Conservation (phyloP, 2,888 invertebrate species). For the Parnassius mnemosyne region DNA sequence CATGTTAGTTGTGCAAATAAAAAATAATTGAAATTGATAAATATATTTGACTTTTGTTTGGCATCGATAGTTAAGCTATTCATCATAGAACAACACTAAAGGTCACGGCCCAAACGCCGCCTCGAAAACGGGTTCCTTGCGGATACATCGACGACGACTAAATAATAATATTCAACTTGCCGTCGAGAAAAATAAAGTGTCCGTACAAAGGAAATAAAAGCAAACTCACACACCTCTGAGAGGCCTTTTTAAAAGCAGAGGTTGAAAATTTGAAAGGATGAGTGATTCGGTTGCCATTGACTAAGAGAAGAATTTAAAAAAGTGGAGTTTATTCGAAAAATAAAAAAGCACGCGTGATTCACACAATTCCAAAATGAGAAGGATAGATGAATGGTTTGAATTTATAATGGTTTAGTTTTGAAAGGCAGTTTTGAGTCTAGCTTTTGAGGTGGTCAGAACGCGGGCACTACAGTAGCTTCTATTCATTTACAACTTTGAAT, state of each 20-base stretch:
- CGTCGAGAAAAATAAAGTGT: constrained; percentile 52
- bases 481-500: constrained; percentile 21
- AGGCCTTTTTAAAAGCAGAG: constrained; percentile 37
- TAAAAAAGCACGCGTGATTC: constrained; percentile 41
- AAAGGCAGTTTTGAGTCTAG: constrained; percentile 32
- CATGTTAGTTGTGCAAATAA: too few relatives aligned
- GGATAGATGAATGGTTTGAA: constrained; percentile 48
- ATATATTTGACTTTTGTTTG: constrained; percentile 23
- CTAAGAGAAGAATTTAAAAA: constrained; percentile 37
- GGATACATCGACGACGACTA: constrained; percentile 56
- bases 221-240: constrained; percentile 43
- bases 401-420: constrained; percentile 37
- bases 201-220: constrained; percentile 49
- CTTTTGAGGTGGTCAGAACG: constrained; percentile 32
- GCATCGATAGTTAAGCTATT: constrained; percentile 38
- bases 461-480: constrained; percentile 22
- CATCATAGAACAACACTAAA: constrained; percentile 49
- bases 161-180: constrained; percentile 62
- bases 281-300: constrained; percentile 39
- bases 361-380: constrained; percentile 50
- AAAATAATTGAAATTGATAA: too few relatives aligned
- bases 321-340: constrained; percentile 27
- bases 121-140: constrained; percentile 64
- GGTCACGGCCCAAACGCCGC: constrained; percentile 74
- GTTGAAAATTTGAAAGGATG: constrained; percentile 32